A percentile compares a stretch with the other conserved stretches of the same genome.
Conservation (phyloP, 2,888 invertebrate species). For the Gandaritis pyraliata region DNA sequence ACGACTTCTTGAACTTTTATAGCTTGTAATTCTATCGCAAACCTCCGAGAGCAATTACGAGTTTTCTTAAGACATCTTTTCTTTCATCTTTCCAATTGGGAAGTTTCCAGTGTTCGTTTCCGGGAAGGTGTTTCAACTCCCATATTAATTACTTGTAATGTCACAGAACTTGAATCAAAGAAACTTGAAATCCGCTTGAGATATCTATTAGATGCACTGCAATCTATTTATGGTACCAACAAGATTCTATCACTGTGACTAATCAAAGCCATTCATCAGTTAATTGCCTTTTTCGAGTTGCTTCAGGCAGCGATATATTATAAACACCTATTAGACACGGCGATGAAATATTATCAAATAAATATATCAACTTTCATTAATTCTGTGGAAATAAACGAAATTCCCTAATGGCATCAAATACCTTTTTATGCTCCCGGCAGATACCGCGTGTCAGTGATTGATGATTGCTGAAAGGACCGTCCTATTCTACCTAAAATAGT, state of each 20-base stretch:
- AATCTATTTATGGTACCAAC: slow-evolving; percentile 20
- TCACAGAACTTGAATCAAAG: slow-evolving; percentile 32
- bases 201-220: slow-evolving; percentile 17
- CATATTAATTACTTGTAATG: slow-evolving; percentile 26
- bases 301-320: slow-evolving; percentile 37
- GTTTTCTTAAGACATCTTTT: slow-evolving; percentile 31
- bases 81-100: slow-evolving; percentile 7
- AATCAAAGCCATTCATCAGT: slow-evolving; percentile 30
- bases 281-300: slow-evolving; percentile 27
- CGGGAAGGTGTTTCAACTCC: slow-evolving; percentile 23
- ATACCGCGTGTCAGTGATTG: slow-evolving; percentile 65
- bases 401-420: slow-evolving; percentile 57
- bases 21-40: slow-evolving; percentile 37
- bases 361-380: slow-evolving; percentile 39
- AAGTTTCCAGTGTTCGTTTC: slow-evolving; percentile 24
- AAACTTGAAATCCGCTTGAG: slow-evolving; percentile 11
- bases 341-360: slow-evolving; percentile 34
- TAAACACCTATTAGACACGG: slow-evolving; percentile 32
- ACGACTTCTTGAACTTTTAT: slow-evolving; percentile 40
- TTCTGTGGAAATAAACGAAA: slow-evolving; percentile 53
- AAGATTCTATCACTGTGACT: slow-evolving; percentile 24
- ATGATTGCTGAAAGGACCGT: slow-evolving; percentile 58
- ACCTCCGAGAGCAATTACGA: slow-evolving; percentile 19
- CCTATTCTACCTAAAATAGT: slow-evolving; percentile 50
- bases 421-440: slow-evolving; percentile 60